Evolutionary conservation across 1,140 invertebrate species (phyloP).

Genomic region (Ceratoteleas bidentatus): DNA sequence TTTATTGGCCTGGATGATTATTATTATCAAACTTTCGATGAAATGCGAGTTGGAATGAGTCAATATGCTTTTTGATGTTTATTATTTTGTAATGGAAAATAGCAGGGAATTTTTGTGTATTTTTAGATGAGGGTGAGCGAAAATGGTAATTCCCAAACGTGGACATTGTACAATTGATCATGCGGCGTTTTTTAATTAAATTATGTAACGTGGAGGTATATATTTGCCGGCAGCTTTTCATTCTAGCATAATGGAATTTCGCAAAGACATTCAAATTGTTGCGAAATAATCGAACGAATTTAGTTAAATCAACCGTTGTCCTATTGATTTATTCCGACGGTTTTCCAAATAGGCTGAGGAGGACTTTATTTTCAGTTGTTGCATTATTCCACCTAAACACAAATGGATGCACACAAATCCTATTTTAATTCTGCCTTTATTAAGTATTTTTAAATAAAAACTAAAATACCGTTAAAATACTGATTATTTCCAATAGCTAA

Average conservation of each 20-base stretch:
- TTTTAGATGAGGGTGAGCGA: too few relatives aligned
- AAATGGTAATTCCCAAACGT: neutral
- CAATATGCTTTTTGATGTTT: neutral
- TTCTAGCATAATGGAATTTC: slow-evolving; percentile 13
- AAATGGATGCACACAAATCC: slow-evolving; percentile 7
- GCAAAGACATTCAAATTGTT: slow-evolving; percentile 21
- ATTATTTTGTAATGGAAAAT: too few relatives aligned
- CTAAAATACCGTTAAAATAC: too few relatives aligned
- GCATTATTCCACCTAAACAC: neutral
- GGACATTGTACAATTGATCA: neutral
- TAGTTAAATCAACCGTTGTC: slow-evolving; percentile 26
- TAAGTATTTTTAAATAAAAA: neutral
- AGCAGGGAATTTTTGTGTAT: too few relatives aligned
- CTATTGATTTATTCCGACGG: slow-evolving; percentile 34
- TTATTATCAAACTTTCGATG: too few relatives aligned
- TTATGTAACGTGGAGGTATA: neutral
- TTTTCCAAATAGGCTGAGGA: slow-evolving; percentile 22
- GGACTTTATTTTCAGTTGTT: slow-evolving; percentile 25
- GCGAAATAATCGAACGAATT: slow-evolving; percentile 33
- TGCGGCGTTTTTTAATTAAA: slow-evolving; percentile 5
- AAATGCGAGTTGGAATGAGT: too few relatives aligned
- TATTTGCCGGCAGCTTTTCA: slow-evolving; percentile 4
- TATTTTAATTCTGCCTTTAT: slow-evolving; percentile 6
- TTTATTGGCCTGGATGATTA: too few relatives aligned
- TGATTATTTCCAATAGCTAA: neutral